phyloP scores from a whole-genome alignment of 2,888 invertebrate species.

The Caradrina kadenii region DNA sequence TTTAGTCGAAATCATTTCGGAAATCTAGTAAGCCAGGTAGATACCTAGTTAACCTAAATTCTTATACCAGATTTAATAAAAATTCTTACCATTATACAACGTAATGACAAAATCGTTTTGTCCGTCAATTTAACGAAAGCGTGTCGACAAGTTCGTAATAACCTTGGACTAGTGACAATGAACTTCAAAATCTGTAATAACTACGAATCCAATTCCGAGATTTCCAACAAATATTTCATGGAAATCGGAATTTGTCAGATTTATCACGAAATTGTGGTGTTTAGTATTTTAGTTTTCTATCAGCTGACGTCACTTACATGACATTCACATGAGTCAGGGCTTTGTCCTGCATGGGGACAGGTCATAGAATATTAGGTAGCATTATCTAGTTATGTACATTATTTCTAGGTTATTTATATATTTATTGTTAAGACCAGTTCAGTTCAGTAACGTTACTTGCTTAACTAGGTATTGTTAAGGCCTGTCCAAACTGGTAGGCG shows the following conservation, averaged over 20 bases:
- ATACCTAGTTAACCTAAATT: conserved; percentile 18
- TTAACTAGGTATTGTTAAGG: no score
- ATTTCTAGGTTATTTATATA: background rate
- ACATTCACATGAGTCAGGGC: conserved; percentile 8
- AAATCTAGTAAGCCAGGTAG: background rate
- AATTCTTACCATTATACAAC: conserved; percentile 52
- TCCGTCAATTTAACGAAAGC: conserved; percentile 60
- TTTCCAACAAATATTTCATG: conserved; percentile 42
- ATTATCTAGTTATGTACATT: background rate
- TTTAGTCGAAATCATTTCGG: no score
- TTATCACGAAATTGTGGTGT: conserved; percentile 16
- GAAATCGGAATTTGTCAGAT: conserved; percentile 29
- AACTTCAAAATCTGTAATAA: conserved; percentile 59
- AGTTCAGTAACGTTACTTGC: no score
- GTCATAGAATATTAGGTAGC: background rate
- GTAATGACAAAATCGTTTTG: conserved; percentile 58
- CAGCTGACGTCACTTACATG: background rate
- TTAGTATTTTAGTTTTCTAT: conserved; percentile 15
- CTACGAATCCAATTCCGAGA: conserved; percentile 45
- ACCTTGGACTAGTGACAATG: conserved; percentile 63
- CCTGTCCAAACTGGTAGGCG: no score
- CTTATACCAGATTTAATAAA: conserved; percentile 23
- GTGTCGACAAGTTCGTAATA: conserved; percentile 56
- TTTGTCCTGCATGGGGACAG: background rate
- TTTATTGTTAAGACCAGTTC: no score